A percentile compares a stretch with the other conserved stretches of the same genome.
phyloP scores from a whole-genome alignment of 2,113 vertebrate genomes.

The Stegastes partitus region DNA sequence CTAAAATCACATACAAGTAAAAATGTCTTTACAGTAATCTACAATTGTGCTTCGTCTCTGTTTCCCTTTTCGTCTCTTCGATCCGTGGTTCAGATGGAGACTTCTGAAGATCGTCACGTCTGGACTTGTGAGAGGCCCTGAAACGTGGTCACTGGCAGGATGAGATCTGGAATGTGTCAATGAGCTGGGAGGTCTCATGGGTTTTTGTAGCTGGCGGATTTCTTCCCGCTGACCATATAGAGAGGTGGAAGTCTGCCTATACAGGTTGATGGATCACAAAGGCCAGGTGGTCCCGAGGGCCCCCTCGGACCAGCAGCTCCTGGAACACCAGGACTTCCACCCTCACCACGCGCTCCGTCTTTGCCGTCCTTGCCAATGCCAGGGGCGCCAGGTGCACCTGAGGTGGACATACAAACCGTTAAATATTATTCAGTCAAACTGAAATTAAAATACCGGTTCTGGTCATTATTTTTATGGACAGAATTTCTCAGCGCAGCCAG shows the following conservation, averaged over 20 bases:
- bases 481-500: no score
- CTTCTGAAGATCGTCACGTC: slow-evolving; percentile 52
- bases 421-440: background rate
- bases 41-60: slow-evolving; percentile 64
- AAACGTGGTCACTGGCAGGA: slow-evolving; percentile 38
- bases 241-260: slow-evolving; percentile 78
- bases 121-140: slow-evolving; percentile 32
- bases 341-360: slow-evolving; percentile 78
- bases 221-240: slow-evolving; percentile 84
- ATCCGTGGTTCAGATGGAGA: slow-evolving; percentile 45
- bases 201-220: slow-evolving; percentile 79
- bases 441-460: no score
- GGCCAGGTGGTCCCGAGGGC: slow-evolving; percentile 78
- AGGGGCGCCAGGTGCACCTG: slow-evolving; percentile 79
- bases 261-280: slow-evolving; percentile 87
- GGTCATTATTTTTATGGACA: no score
- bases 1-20: slow-evolving; percentile 53
- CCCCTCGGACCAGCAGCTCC: slow-evolving; percentile 81
- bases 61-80: slow-evolving; percentile 56
- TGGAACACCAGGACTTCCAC: slow-evolving; percentile 77
- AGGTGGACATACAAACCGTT: background rate
- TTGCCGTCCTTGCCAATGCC: slow-evolving; percentile 84
- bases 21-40: slow-evolving; percentile 77
- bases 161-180: slow-evolving; percentile 61
- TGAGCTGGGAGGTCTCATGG: slow-evolving; percentile 66